Base-by-base conservation (phyloP, 2,888 invertebrate genomes). In the Limnephilus rhombicus region DNA sequence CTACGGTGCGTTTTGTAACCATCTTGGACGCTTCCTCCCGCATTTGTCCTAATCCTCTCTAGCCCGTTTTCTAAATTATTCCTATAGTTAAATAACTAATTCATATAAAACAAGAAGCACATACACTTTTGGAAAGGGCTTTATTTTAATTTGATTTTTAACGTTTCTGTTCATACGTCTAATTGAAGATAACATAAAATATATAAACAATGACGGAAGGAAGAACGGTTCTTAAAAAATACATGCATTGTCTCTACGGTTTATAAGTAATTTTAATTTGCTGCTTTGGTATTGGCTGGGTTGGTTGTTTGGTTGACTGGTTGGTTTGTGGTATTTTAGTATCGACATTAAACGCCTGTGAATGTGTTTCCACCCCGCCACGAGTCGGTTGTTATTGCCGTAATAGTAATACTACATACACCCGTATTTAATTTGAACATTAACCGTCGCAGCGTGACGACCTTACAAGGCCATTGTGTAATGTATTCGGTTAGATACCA, bases 401-500 rank as follows among this genome's bases (percentile, higher is more conserved):
- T 34, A 82, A 34, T 82, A 82, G 29, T 82, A 82, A 15, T 24
- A 9, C 24, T 68, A 68, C 24, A 68, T n/a, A 68, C 68, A 68
- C 68, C 24, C 68, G 68, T 82, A 82, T 82, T 82, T 82, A 82
- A 82, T 82, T 82, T 34, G 82, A 82, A 34, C 82, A 82, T 31
- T 34, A 82, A 82, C 82, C 82, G 82, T 34, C 82, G 82, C 82
- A 82, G 29, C 82, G 82, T 82, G 82, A 82, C 82, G 82, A 34
- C 82, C 82, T 82, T 82, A 82, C 82, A 82, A 82, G 82, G 82
- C 82, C 82, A 18, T 18, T 82, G 82, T 82, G 68, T 68, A 68
- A 68, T 68, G 68, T 68, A n/a, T 68, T 68, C n/a, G 68, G 68
- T 68, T 68, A 68, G 24, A 68, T 68, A 68, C 68, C 24, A 68